Evolutionary conservation across 2,113 vertebrate species (phyloP), one percentile per base, ranked within the genome.

Genomic region (Sterrhoptilus dennistouni): DNA sequence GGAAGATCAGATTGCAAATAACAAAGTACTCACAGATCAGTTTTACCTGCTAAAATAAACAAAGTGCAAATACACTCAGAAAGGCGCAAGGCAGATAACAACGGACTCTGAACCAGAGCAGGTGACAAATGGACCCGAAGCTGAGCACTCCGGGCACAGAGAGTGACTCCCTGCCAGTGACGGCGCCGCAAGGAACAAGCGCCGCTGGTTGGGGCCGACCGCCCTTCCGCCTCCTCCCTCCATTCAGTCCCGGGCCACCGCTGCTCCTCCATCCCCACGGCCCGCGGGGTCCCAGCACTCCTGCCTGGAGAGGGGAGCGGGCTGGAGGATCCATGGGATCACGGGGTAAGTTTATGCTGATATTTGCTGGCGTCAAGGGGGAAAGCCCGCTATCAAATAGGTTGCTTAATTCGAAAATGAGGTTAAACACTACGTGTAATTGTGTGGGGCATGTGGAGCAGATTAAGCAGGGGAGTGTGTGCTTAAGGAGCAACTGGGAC

Each of bases 201-300:
- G 4, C 61, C 0, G 80, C 28, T 23, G 54, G 89, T 47, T 85
- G 85, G 44, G 2, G 2, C 80, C 31, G 91, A 5, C 14, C 24
- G 59, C 87, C 83, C 79, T 92, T 95, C 95, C 59, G 70, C 74
- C 95, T 82, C 93, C 94, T 96, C 82, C 89, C 75, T 38, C 47
- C 92, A 94, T 86, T 82, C 90, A 87, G 22, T 8, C 80, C 87
- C 40, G 1, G 61, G 40, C 69, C 7, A 5, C 80, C 0, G 89
- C 83, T 82, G 89, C 87, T 91, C 78, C 61, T 80, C 75, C 89
- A 27, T 6, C 78, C 33, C 8, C 83, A 22, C 1, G 54, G 29
- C 83, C 61, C 2, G 82, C 63, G 68, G 87, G 1, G 2, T 22
- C 44, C 47, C 31, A 45, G 38, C 1, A 75, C 79, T 71, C 36